Evolutionary conservation across 2,797 vertebrate species (phyloP).

Genomic region (Sebastes trivittatus): DNA sequence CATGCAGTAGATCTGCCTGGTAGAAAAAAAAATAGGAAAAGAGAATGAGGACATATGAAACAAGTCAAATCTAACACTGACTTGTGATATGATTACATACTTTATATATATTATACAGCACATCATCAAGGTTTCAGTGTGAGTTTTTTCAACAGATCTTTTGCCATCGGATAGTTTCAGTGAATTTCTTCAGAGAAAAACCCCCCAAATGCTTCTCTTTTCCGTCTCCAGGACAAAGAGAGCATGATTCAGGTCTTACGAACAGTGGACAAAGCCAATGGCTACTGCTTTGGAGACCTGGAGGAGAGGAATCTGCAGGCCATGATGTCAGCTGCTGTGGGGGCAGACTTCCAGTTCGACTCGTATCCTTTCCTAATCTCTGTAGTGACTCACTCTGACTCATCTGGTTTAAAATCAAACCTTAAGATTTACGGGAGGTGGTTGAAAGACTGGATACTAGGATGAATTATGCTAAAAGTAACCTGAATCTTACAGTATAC

Average conservation of each 20-base stretch:
- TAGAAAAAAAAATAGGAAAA: not conserved
- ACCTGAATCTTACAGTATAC: not conserved
- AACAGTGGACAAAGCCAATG: conserved; percentile 95
- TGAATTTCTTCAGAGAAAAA: conserved; percentile 2
- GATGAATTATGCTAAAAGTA: not conserved
- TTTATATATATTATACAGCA: not conserved
- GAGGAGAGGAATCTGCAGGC: conserved; percentile 92
- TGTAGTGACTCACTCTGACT: conserved; percentile 67
- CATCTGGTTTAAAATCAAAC: conserved; percentile 46
- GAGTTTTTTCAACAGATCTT: not conserved
- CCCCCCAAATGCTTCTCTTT: conserved; percentile 14
- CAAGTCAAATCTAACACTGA: not conserved
- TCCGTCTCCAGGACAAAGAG: conserved; percentile 88
- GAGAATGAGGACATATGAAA: not conserved
- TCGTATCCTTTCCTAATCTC: conserved; percentile 90
- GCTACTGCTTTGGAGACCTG: conserved; percentile 91
- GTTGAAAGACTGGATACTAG: not conserved
- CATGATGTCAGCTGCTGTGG: conserved; percentile 95
- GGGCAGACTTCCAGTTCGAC: conserved; percentile 94
- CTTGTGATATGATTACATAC: too few relatives aligned
- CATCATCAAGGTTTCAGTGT: not conserved
- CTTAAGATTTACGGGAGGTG: conserved; percentile 14
- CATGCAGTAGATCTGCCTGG: not conserved
- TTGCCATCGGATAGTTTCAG: conserved; percentile 1
- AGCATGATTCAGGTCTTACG: conserved; percentile 90